These are phyloP conservation scores for Octodon degus DNA, from an alignment of 2,113 vertebrate species.

Conservation along the genomic window DNA sequence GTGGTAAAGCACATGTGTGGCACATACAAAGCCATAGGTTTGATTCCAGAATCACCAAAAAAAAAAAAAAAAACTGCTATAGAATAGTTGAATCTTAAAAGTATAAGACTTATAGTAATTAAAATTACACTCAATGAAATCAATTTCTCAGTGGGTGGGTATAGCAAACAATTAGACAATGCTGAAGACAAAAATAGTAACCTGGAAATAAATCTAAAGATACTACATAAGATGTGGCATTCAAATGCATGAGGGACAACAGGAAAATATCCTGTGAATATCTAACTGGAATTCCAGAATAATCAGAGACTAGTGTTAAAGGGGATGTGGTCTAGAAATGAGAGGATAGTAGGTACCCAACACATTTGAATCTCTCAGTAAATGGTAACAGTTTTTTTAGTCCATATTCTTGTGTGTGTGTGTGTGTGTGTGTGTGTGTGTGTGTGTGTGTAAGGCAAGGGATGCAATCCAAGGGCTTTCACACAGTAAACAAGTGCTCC, in stretches of 20 bases:
- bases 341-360: neutral
- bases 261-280: neutral
- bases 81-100: neutral
- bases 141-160: neutral
- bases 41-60: neutral
- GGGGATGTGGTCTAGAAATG: neutral
- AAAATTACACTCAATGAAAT: neutral
- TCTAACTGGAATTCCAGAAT: neutral
- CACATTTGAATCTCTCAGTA: neutral
- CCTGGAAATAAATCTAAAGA: neutral
- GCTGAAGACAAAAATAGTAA: constrained; percentile 38
- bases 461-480: neutral
- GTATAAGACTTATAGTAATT: neutral
- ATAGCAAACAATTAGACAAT: constrained; percentile 18
- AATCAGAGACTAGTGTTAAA: neutral
- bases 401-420: neutral
- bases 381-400: neutral
- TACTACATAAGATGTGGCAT: neutral
- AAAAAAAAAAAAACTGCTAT: neutral
- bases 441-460: too few relatives aligned
- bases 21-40: neutral
- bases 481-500: neutral
- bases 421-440: neutral
- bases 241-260: neutral
- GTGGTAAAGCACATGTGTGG: neutral